These are phyloP conservation scores for Seriola quinqueradiata DNA, from an alignment of 2,113 vertebrate species.

Conservation along the genomic window DNA sequence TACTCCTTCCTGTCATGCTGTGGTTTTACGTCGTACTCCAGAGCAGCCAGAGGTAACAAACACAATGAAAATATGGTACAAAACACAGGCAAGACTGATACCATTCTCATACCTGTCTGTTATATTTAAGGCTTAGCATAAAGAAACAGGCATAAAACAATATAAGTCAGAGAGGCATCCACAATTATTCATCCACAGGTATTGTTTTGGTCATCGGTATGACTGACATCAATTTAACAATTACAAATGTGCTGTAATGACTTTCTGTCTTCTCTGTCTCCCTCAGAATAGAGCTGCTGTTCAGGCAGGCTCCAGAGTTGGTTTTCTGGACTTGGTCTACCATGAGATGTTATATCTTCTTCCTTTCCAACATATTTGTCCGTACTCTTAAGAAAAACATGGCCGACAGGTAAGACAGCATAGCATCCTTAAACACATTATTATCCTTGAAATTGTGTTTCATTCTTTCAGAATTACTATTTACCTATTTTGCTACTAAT, in stretches of 20 bases:
- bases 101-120: too few relatives aligned
- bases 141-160: not conserved
- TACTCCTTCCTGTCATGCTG: conserved; percentile 64
- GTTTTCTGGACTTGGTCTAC: conserved; percentile 60
- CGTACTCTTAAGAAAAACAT: conserved; percentile 58
- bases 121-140: not conserved
- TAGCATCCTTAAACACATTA: not conserved
- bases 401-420: conserved; percentile 55
- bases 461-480: not conserved
- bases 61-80: not conserved
- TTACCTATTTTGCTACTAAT: not conserved
- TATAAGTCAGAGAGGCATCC: too few relatives aligned
- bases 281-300: conserved; percentile 58
- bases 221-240: not conserved
- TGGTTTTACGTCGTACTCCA: conserved; percentile 31
- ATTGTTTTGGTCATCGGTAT: not conserved
- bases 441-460: not conserved
- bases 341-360: conserved; percentile 41
- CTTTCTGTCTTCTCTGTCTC: conserved; percentile 9
- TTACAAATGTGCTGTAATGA: not conserved
- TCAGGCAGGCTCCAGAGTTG: conserved; percentile 2
- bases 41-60: conserved; percentile 63
- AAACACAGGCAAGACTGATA: not conserved
- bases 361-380: conserved; percentile 51
- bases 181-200: not conserved